These are phyloP conservation scores for Pyralis farinalis DNA, from an alignment of 2,888 invertebrate species.

Conservation along the genomic window DNA sequence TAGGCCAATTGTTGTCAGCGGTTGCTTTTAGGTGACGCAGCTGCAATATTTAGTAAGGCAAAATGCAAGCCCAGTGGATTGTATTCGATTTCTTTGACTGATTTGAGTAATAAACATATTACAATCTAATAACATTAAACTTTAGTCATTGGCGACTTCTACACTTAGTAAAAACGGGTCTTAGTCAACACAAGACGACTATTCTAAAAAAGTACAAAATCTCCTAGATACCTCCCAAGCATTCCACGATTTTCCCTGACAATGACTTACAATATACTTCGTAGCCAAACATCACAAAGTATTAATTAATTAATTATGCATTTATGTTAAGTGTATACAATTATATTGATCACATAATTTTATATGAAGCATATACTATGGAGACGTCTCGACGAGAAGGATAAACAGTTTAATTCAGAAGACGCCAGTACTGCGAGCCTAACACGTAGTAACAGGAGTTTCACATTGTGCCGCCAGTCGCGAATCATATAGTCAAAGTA, in stretches of 20 bases:
- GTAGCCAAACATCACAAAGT: slow-evolving; percentile 70
- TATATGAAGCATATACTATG: slow-evolving; percentile 16
- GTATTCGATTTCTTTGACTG: too few species aligned
- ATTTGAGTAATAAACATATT: too few species aligned
- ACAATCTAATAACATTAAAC: too few species aligned
- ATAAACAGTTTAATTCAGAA: neutral
- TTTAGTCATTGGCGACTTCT: too few species aligned
- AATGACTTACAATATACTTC: slow-evolving; percentile 67
- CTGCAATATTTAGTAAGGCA: too few species aligned
- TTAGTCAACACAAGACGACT: slow-evolving; percentile 13
- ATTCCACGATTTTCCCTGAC: slow-evolving; percentile 49
- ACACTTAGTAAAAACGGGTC: too few species aligned
- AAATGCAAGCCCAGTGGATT: too few species aligned
- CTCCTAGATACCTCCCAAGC: slow-evolving; percentile 24
- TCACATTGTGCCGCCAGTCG: neutral
- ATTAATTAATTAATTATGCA: slow-evolving; percentile 30
- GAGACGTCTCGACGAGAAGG: neutral
- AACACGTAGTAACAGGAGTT: neutral
- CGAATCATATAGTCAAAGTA: neutral
- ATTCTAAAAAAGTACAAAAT: slow-evolving; percentile 48
- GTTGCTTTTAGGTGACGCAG: too few species aligned
- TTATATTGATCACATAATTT: slow-evolving; percentile 13
- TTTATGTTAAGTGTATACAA: slow-evolving; percentile 3
- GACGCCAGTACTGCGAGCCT: neutral
- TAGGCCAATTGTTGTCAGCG: too few species aligned